A percentile compares a stretch with the other conserved stretches of the same genome.
These are phyloP conservation scores for Nemurella pictetii DNA, from an alignment of 2,888 invertebrate genomes.

Conservation along the genomic window DNA sequence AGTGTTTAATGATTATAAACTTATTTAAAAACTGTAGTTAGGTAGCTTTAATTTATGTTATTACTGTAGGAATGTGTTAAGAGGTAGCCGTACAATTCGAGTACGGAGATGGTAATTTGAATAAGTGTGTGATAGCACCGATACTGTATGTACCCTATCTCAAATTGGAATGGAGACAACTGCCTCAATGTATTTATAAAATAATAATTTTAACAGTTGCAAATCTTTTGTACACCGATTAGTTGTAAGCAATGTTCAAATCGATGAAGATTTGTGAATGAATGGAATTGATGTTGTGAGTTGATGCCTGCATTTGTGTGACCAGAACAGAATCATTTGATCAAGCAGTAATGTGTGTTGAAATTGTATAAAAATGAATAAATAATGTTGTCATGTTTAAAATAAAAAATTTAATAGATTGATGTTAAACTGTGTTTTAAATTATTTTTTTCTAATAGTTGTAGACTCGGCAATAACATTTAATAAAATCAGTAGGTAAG, in stretches of 20 bases:
- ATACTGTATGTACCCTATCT: not conserved
- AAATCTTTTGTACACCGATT: not conserved
- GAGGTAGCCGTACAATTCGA: too few species aligned
- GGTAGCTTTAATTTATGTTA: too few species aligned
- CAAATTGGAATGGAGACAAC: not conserved
- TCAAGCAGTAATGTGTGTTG: not conserved
- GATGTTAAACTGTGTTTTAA: too few species aligned
- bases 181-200: not conserved
- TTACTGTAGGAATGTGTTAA: too few species aligned
- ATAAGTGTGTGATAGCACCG: not conserved
- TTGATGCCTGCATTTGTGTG: not conserved
- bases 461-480: too few species aligned
- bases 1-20: too few species aligned
- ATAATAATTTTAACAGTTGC: not conserved
- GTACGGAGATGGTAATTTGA: too few species aligned
- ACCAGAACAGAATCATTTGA: not conserved
- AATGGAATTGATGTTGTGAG: not conserved
- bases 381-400: not conserved
- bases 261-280: not conserved
- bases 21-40: too few species aligned
- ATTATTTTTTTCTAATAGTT: too few species aligned
- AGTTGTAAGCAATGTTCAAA: not conserved
- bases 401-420: not conserved
- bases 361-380: not conserved
- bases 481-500: too few species aligned